Base-by-base conservation (phyloP, 2,113 vertebrate genomes). In the Bagarius yarrelli region DNA sequence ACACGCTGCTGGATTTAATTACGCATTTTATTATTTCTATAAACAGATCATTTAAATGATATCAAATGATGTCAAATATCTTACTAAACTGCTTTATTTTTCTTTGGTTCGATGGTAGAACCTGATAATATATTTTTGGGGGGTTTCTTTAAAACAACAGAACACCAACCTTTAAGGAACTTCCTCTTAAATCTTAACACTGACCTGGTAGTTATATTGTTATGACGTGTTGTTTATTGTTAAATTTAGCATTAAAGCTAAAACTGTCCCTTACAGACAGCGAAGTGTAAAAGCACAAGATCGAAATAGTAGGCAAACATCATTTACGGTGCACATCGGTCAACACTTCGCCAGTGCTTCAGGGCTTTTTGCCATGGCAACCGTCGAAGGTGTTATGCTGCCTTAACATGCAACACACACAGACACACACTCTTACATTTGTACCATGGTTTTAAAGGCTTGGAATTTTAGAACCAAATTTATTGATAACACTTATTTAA, bases 271-370 rank as follows among this genome's bases (percentile, higher is more conserved):
- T 53, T 18, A 21, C 21, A 81, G 70, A 74, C 70, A 23, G 57
- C 15, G 13, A 18, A 18, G 47, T 81, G 59, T 81, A 73, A 81
- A 81, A 18, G 70, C 70, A 44, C 70, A 97, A 95, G 95, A 97
- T 96, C 95, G 96, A 96, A 96, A 98, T 98, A 96, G 95, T 96
- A 96, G 97, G 97, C 95, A 98, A 97, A 97, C 95, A 98, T 97
- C 95, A 96, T 96, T 98, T 96, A 97, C 95, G 95, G 93, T 94
- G 90, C 94, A 95, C 96, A 96, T 96, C 96, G 96, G 96, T 96
- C 92, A 95, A 47, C 93, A 94, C 94, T 95, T 94, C 89, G 91
- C 92, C 94, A 95, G 96, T 94, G 94, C 87, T 90, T 92, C 93
- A 91, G 94, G 94, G 93, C 93, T 94, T 94, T 92, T 96, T 92